Conservation (phyloP, 2,888 invertebrate species). For the Lycophotia porphyrea region DNA sequence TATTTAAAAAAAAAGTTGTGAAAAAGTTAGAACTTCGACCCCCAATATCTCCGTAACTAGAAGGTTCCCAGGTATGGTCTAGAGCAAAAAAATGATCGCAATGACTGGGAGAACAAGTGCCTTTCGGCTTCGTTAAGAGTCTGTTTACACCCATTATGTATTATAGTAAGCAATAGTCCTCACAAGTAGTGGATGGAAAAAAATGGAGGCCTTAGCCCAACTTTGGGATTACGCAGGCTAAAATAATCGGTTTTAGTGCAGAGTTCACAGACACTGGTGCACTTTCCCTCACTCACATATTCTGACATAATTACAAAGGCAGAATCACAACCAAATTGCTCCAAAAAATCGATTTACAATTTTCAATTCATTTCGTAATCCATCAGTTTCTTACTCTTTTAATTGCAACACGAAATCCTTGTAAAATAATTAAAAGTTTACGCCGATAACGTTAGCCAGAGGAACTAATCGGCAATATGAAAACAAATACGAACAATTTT, state of each 20-base stretch:
- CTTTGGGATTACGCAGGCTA: neutral
- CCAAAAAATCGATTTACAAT: constrained; percentile 1
- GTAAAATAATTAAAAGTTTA: constrained; percentile 48
- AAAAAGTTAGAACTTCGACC: no score
- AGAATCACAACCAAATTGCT: constrained; percentile 4
- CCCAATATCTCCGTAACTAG: no score
- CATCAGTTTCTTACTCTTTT: constrained; percentile 3
- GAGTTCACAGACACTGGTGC: neutral
- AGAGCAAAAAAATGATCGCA: no score
- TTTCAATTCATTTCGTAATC: constrained; percentile 29
- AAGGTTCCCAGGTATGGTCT: no score
- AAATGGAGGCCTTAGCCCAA: neutral
- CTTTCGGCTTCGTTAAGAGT: no score
- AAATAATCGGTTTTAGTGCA: neutral
- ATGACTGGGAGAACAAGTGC: no score
- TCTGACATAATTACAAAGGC: neutral
- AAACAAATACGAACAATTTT: neutral
- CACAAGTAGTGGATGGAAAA: neutral
- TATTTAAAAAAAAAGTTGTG: no score
- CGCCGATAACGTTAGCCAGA: constrained; percentile 28
- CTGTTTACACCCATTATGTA: no score
- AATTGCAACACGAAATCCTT: constrained; percentile 29
- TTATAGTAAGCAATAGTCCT: neutral
- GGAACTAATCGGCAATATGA: neutral
- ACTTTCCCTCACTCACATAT: neutral